phyloP scores from a whole-genome alignment of 1,140 invertebrate species.

The Achroia grisella region DNA sequence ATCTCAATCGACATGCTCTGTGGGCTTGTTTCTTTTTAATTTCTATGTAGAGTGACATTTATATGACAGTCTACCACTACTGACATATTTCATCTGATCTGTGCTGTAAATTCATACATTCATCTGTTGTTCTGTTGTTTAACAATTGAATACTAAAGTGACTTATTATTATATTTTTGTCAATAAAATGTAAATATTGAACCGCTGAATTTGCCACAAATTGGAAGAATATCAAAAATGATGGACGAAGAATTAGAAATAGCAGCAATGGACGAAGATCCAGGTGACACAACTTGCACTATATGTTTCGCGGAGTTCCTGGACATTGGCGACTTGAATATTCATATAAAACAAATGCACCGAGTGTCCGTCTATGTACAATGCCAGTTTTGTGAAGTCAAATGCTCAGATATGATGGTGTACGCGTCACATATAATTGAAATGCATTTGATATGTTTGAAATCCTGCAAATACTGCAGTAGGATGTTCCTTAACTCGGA shows the following conservation, averaged over 20 bases:
- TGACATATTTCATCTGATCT: no score
- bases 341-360: conserved; percentile 42
- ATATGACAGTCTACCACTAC: no score
- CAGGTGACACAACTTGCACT: conserved; percentile 28
- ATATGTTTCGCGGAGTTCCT: conserved; percentile 53
- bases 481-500: conserved; percentile 21
- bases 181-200: no score
- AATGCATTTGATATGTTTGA: conserved; percentile 23
- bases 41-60: no score
- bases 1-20: no score
- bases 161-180: no score
- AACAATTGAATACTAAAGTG: no score
- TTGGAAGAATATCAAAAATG: background rate
- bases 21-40: no score
- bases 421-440: conserved; percentile 37
- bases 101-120: no score
- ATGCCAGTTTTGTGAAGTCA: conserved; percentile 30
- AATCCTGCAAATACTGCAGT: conserved; percentile 34
- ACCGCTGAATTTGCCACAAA: no score
- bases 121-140: no score
- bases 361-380: background rate
- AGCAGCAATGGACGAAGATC: conserved; percentile 12
- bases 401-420: conserved; percentile 17
- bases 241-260: conserved; percentile 3
- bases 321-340: conserved; percentile 37